Base-by-base conservation (phyloP, 2,113 vertebrate genomes). In the Limanda limanda region DNA sequence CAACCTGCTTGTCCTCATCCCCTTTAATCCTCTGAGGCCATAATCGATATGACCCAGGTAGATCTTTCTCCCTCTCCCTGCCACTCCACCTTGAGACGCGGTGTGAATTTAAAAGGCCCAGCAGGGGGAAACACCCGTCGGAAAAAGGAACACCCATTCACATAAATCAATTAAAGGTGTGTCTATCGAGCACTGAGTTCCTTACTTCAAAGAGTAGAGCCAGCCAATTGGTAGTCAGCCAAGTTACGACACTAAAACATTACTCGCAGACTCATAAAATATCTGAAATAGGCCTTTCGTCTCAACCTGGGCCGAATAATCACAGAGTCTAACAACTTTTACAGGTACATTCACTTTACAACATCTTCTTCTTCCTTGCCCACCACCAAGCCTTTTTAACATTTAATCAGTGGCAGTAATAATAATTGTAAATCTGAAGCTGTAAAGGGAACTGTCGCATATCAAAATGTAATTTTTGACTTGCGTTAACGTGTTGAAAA, bases 11-110 rank as follows among this genome's bases (percentile, higher is more conserved):
- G 74, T 80, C 84, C 84, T 69, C 72, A 54, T 14, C 62, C 78
- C 47, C 78, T 78, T 79, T 86, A 88, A 90, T 89, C 89, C 81
- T 89, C 70, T 11, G 64, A 82, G 91, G 79, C 86, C 76, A 88
- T 88, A 83, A 90, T 93, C 91, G 20, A 92, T 91, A 90, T 17
- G 51, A 78, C 77, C 81, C 81, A 21, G 73, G 77, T 74, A 74
- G 86, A 90, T 66, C 84, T 78, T 78, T 83, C 74, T 68, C 51
- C 35, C 71, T 79, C 82, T 72, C 78, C 56, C 68, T 78, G 83
- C 79, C 88, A 70, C 79, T 89, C 90, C 92, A 92, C 90, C 93
- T 93, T 93, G 91, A 92, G 88, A 93, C 74, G 67, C 81, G 12
- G 69, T 55, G 78, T 82, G 89, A 91, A 93, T 93, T 89, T 87